Evolutionary conservation across 37 sponge, comb jelly and placozoan genomes (phyloP).

Genomic region (Diacarnus erythraeanus): DNA sequence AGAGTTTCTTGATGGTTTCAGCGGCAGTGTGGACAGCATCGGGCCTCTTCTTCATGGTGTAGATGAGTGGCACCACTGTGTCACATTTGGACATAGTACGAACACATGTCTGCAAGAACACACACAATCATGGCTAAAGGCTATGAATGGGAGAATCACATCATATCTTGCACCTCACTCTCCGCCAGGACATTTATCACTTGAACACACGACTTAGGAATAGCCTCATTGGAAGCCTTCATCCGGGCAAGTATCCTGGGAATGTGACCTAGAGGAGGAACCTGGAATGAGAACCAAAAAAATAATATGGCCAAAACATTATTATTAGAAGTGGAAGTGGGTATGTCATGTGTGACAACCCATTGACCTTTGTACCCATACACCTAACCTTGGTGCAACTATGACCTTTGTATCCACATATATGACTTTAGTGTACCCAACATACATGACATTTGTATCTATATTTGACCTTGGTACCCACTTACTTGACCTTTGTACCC

Average conservation of each 20-base stretch:
- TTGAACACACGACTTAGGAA: slow-evolving; percentile 83
- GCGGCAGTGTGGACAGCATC: slow-evolving; percentile 62
- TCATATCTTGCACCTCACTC: slow-evolving; percentile 73
- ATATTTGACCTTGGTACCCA: too few relatives aligned
- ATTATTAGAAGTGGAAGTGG: too few relatives aligned
- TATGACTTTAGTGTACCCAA: too few relatives aligned
- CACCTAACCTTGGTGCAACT: too few relatives aligned
- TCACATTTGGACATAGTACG: slow-evolving; percentile 87
- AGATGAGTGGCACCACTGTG: slow-evolving; percentile 69
- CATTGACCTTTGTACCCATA: too few relatives aligned
- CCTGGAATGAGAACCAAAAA: too few relatives aligned
- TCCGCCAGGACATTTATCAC: slow-evolving; percentile 77
- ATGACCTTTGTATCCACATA: too few relatives aligned
- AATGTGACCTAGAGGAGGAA: slow-evolving; percentile 97
- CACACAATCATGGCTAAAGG: background rate
- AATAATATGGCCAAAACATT: too few relatives aligned
- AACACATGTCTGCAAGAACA: slow-evolving; percentile 57
- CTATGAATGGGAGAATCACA: too few relatives aligned
- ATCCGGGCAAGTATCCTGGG: slow-evolving; percentile 88
- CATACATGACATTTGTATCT: too few relatives aligned
- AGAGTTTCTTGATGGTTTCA: slow-evolving; percentile 78
- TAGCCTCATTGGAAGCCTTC: slow-evolving; percentile 78
- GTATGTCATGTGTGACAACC: too few relatives aligned
- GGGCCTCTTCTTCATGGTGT: slow-evolving; percentile 83
- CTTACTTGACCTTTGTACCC: too few relatives aligned